These are phyloP conservation scores for Folsomia manolachei DNA, from an alignment of 2,888 invertebrate genomes.

Conservation along the genomic window DNA sequence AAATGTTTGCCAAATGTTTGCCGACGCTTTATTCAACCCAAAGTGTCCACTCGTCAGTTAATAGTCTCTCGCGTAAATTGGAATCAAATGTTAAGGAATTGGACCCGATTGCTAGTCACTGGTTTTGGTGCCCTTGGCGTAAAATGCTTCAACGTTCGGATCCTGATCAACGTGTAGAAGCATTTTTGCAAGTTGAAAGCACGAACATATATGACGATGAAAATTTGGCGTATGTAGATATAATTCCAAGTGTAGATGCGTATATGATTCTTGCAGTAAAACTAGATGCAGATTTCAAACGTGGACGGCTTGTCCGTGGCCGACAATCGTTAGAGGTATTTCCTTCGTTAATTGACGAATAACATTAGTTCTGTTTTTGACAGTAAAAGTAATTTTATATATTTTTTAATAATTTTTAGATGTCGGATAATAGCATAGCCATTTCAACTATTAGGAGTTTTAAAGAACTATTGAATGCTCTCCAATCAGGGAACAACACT, in stretches of 20 bases:
- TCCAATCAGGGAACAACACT: background rate
- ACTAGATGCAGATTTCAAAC: background rate
- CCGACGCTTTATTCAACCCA: background rate
- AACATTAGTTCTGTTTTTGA: background rate
- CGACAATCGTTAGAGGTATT: background rate
- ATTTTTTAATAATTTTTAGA: background rate
- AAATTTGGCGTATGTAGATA: background rate
- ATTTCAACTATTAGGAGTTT: background rate
- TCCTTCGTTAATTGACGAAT: background rate
- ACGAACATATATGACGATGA: background rate
- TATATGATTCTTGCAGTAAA: background rate
- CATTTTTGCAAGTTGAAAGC: background rate
- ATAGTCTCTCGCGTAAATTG: background rate
- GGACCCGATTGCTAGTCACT: background rate
- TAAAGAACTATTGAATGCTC: background rate
- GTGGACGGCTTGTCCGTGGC: background rate
- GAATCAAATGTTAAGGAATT: background rate
- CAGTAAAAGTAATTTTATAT: background rate
- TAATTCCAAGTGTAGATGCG: background rate
- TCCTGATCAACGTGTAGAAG: background rate
- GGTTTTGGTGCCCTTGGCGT: conserved; percentile 1
- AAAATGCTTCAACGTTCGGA: background rate
- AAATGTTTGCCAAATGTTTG: too few species aligned
- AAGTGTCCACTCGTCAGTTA: background rate
- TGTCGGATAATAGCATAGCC: background rate